Conservation (phyloP, 1,140 invertebrate genomes). For the Pseudomyrmex pallidus region DNA sequence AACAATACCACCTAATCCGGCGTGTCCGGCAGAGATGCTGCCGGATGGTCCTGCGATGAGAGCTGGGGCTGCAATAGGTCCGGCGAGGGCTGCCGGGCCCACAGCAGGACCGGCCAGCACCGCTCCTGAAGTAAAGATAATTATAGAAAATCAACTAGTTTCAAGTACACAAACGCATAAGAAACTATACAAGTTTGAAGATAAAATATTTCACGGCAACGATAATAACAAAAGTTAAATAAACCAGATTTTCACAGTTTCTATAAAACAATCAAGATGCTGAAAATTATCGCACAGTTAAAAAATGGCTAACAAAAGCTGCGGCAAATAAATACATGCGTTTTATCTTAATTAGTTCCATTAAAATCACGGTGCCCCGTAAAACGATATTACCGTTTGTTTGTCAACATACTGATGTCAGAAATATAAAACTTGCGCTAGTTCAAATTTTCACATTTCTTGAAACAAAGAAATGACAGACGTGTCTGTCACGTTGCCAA, state of each 20-base stretch:
- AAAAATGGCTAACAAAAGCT: neutral
- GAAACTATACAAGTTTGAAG: too few relatives aligned
- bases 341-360: neutral
- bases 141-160: neutral
- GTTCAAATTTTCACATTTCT: too few relatives aligned
- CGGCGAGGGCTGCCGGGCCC: slow-evolving; percentile 79
- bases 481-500: neutral
- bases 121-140: slow-evolving; percentile 68
- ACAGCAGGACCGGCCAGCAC: slow-evolving; percentile 79
- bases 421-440: too few relatives aligned
- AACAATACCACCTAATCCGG: slow-evolving; percentile 74
- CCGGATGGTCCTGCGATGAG: slow-evolving; percentile 83
- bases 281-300: neutral
- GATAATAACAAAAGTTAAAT: too few relatives aligned
- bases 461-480: neutral
- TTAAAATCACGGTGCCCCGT: neutral
- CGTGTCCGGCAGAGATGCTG: slow-evolving; percentile 78
- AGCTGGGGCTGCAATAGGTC: slow-evolving; percentile 80
- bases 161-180: neutral
- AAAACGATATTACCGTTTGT: too few relatives aligned
- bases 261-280: neutral
- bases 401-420: too few relatives aligned
- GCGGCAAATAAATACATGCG: neutral
- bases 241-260: too few relatives aligned
- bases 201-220: too few relatives aligned